Evolutionary conservation across 2,113 vertebrate genomes (phyloP), one percentile per base, ranked within the genome.

Genomic region (Phyllopteryx taeniolatus): DNA sequence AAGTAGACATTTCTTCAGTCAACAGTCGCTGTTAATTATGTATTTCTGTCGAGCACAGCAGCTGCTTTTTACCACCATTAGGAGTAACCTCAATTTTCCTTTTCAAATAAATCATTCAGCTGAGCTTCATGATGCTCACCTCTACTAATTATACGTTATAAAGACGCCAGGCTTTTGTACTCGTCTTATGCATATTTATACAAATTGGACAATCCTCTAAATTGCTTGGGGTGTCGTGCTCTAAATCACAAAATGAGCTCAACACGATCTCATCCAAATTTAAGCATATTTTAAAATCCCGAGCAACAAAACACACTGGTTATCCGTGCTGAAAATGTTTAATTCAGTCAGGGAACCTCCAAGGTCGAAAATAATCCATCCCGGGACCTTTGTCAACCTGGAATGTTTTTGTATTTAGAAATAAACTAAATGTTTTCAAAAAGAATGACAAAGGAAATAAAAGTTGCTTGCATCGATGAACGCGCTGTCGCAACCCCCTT

Each of bases 21-120:
- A 57, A 54, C 19, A 57, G 56, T 60, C 27, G 5, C 31, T n/a
- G 51, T 54, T 62, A 42, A 47, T 74, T 47, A 2, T 77, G 59
- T 73, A 8, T 6, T 49, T 66, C 27, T 42, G 20, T 1, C 3
- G 22, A 76, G 27, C 33, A 66, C 31, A 27, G 44, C 47, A n/a
- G 39, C 53, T 10, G 59, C 61, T 60, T 65, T 65, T 13, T 2
- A 57, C 8, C 39, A 43, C 59, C 10, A 54, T 71, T 44, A 68
- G 70, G 75, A 65, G 13, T 54, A 13, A 31, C 33, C 35, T 47
- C 44, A 13, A 20, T 19, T 54, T 65, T 61, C 13, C 57, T 63
- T 49, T 64, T 17, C 54, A 60, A 35, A 60, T 13, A 33, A 60
- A 60, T 33, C 42, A n/a, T 12, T 64, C 62, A 64, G 9, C 39